phyloP scores from a whole-genome alignment of 2,888 invertebrate genomes.

The Cosmopolites sordidus region DNA sequence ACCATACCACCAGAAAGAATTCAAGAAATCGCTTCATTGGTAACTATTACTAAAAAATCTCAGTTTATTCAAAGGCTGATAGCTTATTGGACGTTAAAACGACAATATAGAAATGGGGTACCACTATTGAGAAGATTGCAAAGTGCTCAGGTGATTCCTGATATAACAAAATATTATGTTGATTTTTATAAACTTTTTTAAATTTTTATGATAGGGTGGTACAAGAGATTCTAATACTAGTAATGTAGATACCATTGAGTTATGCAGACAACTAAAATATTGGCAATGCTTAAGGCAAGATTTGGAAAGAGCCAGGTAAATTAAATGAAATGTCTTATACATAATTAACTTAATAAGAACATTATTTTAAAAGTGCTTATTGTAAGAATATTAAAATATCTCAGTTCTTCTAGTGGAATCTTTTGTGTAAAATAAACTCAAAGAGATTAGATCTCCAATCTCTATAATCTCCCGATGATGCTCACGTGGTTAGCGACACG shows the following conservation, averaged over 20 bases:
- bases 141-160: constrained; percentile 47
- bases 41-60: constrained; percentile 68
- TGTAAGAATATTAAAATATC: too few relatives aligned
- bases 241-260: constrained; percentile 61
- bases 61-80: constrained; percentile 85
- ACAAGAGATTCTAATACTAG: constrained; percentile 41
- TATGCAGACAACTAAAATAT: constrained; percentile 84
- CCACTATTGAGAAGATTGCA: constrained; percentile 85
- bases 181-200: neutral
- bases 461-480: too few relatives aligned
- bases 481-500: too few relatives aligned
- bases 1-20: constrained; percentile 86
- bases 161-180: neutral
- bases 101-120: constrained; percentile 92
- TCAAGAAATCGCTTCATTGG: constrained; percentile 78
- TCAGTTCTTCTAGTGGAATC: too few relatives aligned
- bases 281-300: constrained; percentile 93
- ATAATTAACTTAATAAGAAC: too few relatives aligned
- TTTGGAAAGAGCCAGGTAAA: constrained; percentile 74
- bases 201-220: constrained; percentile 32
- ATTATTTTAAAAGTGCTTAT: too few relatives aligned
- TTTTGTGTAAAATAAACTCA: too few relatives aligned
- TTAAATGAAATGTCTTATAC: too few relatives aligned
- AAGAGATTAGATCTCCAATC: too few relatives aligned
- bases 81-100: constrained; percentile 95